A percentile compares a stretch with the other conserved stretches of the same genome.
Evolutionary conservation across 2,888 invertebrate species (phyloP).

Genomic region (Micoletzkya japonica): DNA sequence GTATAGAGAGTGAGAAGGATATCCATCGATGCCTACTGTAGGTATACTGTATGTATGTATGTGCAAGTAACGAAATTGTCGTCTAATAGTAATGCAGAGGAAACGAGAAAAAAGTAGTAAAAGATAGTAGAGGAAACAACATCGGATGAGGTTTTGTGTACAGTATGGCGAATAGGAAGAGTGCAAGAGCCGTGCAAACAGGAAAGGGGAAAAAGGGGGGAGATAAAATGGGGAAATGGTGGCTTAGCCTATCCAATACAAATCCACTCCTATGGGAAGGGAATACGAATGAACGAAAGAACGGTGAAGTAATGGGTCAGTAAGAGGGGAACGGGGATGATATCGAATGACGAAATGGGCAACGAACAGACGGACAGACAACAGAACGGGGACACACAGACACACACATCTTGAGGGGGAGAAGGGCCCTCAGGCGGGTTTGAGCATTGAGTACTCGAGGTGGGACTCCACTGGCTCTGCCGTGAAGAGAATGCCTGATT

Average conservation of each 20-base stretch:
- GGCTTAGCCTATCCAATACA: neutral
- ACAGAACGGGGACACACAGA: neutral
- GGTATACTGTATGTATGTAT: no score
- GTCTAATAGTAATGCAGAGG: no score
- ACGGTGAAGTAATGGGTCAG: neutral
- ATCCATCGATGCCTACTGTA: no score
- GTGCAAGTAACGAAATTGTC: no score
- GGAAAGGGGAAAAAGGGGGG: neutral
- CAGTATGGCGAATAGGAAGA: neutral
- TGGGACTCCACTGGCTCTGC: neutral
- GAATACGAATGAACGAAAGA: neutral
- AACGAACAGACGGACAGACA: constrained; percentile 1
- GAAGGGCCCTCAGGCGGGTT: neutral
- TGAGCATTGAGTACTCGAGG: constrained; percentile 6
- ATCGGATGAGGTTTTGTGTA: no score
- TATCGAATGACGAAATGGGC: neutral
- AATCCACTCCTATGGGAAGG: neutral
- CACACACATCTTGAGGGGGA: neutral
- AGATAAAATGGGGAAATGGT: neutral
- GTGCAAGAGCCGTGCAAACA: neutral
- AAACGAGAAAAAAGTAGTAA: no score
- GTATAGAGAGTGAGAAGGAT: no score
- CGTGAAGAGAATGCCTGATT: constrained; percentile 15
- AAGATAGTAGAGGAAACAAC: no score
- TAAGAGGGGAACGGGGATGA: neutral